These are phyloP conservation scores for Gnathonemus longibarbis DNA, from an alignment of 2,113 vertebrate genomes.

Conservation along the genomic window DNA sequence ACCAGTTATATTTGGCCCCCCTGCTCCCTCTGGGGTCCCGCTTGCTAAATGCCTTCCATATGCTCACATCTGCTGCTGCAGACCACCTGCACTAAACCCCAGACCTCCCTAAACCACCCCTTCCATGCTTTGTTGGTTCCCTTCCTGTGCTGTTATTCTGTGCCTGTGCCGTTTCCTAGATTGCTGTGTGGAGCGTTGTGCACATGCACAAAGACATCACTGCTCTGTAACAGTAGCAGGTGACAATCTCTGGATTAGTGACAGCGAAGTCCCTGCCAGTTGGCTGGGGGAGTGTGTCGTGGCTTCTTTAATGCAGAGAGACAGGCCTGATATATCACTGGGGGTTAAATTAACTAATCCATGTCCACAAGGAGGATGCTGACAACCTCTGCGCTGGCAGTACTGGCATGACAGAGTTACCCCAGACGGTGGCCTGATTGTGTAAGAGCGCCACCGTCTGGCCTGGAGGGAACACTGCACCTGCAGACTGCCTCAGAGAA, in stretches of 20 bases:
- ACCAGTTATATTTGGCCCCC: conserved; percentile 37
- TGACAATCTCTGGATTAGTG: not conserved
- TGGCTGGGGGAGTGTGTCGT: not conserved
- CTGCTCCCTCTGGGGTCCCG: conserved; percentile 31
- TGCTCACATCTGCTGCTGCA: conserved; percentile 52
- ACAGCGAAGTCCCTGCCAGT: not conserved
- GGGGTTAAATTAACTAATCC: not conserved
- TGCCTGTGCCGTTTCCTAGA: not conserved
- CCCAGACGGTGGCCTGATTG: not conserved
- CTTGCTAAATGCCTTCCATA: conserved; percentile 51
- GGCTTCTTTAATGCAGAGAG: not conserved
- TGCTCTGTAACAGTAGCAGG: not conserved
- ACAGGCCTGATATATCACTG: not conserved
- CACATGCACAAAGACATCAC: not conserved
- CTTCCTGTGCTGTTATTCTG: not conserved
- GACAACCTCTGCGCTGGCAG: not conserved
- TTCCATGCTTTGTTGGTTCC: not conserved
- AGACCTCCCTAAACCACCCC: conserved; percentile 27
- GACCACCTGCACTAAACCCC: conserved; percentile 50
- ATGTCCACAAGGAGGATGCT: not conserved
- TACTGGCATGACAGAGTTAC: not conserved
- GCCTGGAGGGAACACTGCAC: conserved; percentile 41
- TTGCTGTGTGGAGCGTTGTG: too few species aligned
- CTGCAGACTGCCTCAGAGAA: conserved; percentile 42
- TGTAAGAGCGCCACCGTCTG: conserved; percentile 35